phyloP scores from a whole-genome alignment of 2,113 vertebrate genomes.

The Pseudorhombus dupliciocellatus region DNA sequence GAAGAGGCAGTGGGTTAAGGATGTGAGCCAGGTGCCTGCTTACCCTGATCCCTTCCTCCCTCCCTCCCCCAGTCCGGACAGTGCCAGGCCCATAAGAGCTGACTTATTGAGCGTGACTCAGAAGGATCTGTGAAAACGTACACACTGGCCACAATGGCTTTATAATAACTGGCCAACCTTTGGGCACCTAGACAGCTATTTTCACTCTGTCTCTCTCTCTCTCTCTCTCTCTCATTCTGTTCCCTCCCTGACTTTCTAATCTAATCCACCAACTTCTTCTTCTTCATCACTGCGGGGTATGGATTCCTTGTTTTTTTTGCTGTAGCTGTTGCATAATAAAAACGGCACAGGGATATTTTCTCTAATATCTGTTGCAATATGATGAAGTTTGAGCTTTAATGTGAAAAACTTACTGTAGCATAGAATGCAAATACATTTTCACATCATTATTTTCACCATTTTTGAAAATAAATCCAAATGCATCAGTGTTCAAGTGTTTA shows the following conservation, averaged over 20 bases:
- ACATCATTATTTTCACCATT: no score
- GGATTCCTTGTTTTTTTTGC: background rate
- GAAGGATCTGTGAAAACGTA: conserved; percentile 71
- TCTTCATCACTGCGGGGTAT: conserved; percentile 32
- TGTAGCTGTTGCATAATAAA: background rate
- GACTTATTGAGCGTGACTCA: conserved; percentile 77
- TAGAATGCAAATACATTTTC: background rate
- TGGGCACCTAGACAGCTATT: conserved; percentile 75
- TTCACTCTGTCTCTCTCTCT: conserved; percentile 69
- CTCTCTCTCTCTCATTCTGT: conserved; percentile 31
- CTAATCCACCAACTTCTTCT: conserved; percentile 41
- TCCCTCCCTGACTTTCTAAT: conserved; percentile 59
- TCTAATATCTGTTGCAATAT: no score
- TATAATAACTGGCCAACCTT: conserved; percentile 77
- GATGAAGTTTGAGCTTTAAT: no score
- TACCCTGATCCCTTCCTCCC: conserved; percentile 56
- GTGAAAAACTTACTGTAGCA: no score
- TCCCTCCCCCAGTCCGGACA: conserved; percentile 41
- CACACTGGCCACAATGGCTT: conserved; percentile 76
- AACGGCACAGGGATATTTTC: background rate
- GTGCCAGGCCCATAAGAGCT: conserved; percentile 73
- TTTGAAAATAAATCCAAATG: background rate
- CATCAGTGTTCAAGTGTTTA: background rate
- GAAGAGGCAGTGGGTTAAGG: conserved; percentile 63
- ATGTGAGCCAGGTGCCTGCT: conserved; percentile 69